Conservation (phyloP, 2,113 vertebrate species). For the Eonycteris spelaea region DNA sequence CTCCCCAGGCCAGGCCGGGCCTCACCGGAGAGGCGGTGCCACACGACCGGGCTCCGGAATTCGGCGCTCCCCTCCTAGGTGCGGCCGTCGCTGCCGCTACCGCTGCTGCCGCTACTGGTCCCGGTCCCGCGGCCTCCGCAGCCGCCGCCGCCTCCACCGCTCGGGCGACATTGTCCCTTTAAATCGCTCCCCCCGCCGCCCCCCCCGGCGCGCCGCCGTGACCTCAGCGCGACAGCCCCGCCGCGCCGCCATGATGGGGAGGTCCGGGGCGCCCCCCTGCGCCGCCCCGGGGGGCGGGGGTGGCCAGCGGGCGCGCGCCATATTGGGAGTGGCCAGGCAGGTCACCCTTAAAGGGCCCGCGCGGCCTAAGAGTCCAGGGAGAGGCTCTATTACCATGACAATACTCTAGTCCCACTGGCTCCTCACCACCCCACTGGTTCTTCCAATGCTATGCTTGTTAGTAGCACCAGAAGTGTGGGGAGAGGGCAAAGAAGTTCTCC, state of each 20-base stretch:
- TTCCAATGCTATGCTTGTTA: background rate
- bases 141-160: constrained; percentile 69
- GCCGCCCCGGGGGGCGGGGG: background rate
- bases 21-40: constrained; percentile 52
- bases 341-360: constrained; percentile 65
- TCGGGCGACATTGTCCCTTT: constrained; percentile 81
- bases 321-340: constrained; percentile 73
- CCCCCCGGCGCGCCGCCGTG: constrained; percentile 70
- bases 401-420: background rate
- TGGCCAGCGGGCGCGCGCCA: constrained; percentile 64
- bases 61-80: constrained; percentile 37
- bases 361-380: background rate
- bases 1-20: constrained; percentile 49
- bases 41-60: constrained; percentile 5
- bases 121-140: constrained; percentile 75
- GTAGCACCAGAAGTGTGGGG: background rate
- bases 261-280: constrained; percentile 4
- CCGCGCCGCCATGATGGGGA: constrained; percentile 76
- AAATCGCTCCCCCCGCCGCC: constrained; percentile 75
- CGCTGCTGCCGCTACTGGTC: constrained; percentile 50
- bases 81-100: constrained; percentile 42
- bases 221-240: constrained; percentile 77
- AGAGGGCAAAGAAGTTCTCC: background rate
- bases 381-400: constrained; percentile 57
- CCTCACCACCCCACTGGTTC: background rate